Base-by-base conservation (phyloP, 35 echinoderm and acorn worm genomes). In the Strongylocentrotus purpuratus region DNA sequence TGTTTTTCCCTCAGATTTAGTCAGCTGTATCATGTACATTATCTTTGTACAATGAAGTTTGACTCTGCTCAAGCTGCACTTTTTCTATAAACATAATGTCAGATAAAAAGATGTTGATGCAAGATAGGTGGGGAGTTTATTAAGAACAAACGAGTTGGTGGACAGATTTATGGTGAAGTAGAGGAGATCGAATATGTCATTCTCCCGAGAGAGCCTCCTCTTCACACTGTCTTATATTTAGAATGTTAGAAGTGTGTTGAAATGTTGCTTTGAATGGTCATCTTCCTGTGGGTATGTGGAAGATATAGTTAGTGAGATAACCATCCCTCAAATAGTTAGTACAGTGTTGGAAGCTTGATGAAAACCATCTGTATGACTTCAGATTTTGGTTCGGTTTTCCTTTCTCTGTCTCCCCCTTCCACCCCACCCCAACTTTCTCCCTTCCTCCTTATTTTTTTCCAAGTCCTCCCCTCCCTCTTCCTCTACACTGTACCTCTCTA, bases 221-320 rank as follows among this genome's bases (percentile, higher is more conserved):
- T 55, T 55, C 50, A 55, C 50, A 55, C 50, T 78, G 65, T n/a
- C 65, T n/a, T 78, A 78, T 78, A 78, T 78, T 78, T 78, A 78
- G 65, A 78, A n/a, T n/a, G 18, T 78, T 78, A n/a, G 22, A 4
- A 78, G 65, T 78, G 65, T 78, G 65, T 78, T 78, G 65, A 78
- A 78, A 78, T 78, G 65, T 78, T 78, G 65, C 17, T 78, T 78
- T n/a, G 25, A 78, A 78, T 78, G 65, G 65, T 78, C 65, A 78
- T n/a, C 65, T 78, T 78, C 65, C 65, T 78, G 65, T 28, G 20
- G 18, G 65, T 78, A n/a, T n/a, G 28, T 28, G 7, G 65, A 78
- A 28, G 18, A 28, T n/a, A n/a, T 78, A 28, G 50, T 55, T 55
- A 14, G 65, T 78, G 28, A 78, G 65, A 78, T 78, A 7, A 28